phyloP scores from a whole-genome alignment of 1,140 invertebrate genomes.

The Drosophila cardini region DNA sequence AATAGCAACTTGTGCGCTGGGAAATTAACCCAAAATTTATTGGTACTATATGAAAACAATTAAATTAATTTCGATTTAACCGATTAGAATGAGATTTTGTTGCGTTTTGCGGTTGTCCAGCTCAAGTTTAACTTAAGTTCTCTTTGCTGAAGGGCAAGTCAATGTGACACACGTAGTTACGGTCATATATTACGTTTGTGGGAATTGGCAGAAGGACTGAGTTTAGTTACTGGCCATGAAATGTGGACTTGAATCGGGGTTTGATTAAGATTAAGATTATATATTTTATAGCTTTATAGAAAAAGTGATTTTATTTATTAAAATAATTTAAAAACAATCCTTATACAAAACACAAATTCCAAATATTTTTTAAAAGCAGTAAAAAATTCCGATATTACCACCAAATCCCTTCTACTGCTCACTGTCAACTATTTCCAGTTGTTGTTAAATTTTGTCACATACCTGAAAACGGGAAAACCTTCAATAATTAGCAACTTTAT shows the following conservation, averaged over 20 bases:
- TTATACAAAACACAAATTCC: too few species aligned
- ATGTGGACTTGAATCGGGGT: background rate
- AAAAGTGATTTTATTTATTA: too few species aligned
- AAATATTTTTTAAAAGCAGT: too few species aligned
- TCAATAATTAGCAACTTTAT: conserved; percentile 53
- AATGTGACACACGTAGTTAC: conserved; percentile 1
- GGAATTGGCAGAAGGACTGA: background rate
- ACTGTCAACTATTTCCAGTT: background rate
- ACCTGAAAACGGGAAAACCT: conserved; percentile 35
- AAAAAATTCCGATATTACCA: background rate
- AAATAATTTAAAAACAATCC: too few species aligned
- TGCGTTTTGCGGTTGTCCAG: conserved; percentile 65
- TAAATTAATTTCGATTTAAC: conserved; percentile 31
- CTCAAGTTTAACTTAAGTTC: conserved; percentile 44
- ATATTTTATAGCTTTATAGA: too few species aligned
- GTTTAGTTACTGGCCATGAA: background rate
- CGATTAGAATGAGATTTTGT: conserved; percentile 51
- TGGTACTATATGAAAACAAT: conserved; percentile 43
- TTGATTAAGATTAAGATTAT: too few species aligned
- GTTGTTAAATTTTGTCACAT: background rate
- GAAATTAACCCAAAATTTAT: conserved; percentile 15
- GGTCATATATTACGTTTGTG: background rate
- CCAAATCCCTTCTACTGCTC: background rate
- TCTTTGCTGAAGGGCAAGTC: conserved; percentile 39
- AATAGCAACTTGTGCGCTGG: conserved; percentile 33